These are phyloP conservation scores for Mnemiopsis leidyi DNA, from an alignment of 37 sponge, comb jelly and placozoan species.

Conservation along the genomic window DNA sequence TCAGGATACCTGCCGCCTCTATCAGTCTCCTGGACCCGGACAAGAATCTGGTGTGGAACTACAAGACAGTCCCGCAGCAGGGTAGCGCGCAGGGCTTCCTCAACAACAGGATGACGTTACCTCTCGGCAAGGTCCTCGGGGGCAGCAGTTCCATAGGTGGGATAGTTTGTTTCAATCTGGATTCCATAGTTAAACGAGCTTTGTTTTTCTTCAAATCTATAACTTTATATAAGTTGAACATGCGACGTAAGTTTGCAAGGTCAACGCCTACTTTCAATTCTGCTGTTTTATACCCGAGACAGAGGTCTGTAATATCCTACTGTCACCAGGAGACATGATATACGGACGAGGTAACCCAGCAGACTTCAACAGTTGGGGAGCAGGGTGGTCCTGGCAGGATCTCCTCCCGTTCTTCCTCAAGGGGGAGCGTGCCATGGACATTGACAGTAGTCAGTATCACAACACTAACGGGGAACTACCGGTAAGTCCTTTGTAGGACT, in stretches of 20 bases:
- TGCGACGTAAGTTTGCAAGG: too few species aligned
- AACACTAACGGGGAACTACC: constrained; percentile 8
- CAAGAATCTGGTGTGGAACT: constrained; percentile 57
- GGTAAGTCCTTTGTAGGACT: too few species aligned
- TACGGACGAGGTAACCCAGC: constrained; percentile 21
- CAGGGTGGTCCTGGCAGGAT: background rate
- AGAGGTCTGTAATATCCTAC: too few species aligned
- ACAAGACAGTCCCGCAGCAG: constrained; percentile 36
- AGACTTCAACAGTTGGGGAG: constrained; percentile 5
- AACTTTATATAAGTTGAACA: too few species aligned
- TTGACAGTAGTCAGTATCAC: background rate
- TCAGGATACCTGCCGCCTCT: constrained; percentile 11
- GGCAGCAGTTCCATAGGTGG: constrained; percentile 16
- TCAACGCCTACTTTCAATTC: too few species aligned
- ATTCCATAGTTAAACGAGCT: too few species aligned
- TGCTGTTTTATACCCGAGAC: too few species aligned
- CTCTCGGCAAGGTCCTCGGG: constrained; percentile 29
- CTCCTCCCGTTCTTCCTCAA: constrained; percentile 12
- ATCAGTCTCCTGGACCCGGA: constrained; percentile 21
- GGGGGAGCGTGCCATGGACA: constrained; percentile 21
- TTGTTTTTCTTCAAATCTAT: too few species aligned
- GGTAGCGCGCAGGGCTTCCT: constrained; percentile 11
- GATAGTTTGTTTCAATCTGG: too few species aligned
- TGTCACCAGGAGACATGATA: constrained; percentile 5
- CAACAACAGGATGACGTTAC: constrained; percentile 46